Percentiles rank a stretch among this genome's conserved stretches.
These are phyloP conservation scores for Himalopsyche tibetana DNA, from an alignment of 2,888 invertebrate genomes.

Conservation along the genomic window DNA sequence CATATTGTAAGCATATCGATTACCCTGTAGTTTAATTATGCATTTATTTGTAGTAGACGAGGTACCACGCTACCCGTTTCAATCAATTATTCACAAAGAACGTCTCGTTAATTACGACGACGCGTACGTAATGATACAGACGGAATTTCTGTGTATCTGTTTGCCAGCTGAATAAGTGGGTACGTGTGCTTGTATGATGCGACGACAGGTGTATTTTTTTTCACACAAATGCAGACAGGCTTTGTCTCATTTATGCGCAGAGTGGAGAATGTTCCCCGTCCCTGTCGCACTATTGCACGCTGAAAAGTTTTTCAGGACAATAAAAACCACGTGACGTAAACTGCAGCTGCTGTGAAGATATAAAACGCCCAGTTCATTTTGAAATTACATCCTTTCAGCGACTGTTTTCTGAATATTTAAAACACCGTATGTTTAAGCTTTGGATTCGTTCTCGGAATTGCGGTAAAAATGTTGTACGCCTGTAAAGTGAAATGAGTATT, in stretches of 20 bases:
- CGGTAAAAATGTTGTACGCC: not conserved
- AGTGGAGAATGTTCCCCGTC: not conserved
- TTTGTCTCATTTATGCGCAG: slow-evolving; percentile 1
- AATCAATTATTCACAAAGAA: slow-evolving; percentile 22
- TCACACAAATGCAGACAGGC: slow-evolving; percentile 33
- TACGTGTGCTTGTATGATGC: not conserved
- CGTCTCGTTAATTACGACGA: slow-evolving; percentile 9
- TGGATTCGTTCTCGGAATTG: slow-evolving; percentile 6
- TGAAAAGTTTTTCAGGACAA: slow-evolving; percentile 40
- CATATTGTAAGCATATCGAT: too few species aligned
- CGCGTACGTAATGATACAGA: slow-evolving; percentile 18
- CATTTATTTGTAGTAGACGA: too few species aligned
- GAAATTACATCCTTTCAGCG: slow-evolving; percentile 43
- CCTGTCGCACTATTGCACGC: slow-evolving; percentile 32
- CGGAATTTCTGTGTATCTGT: not conserved
- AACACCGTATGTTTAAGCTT: slow-evolving; percentile 29
- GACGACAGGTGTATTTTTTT: slow-evolving; percentile 35
- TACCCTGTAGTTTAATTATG: too few species aligned
- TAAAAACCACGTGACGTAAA: slow-evolving; percentile 43
- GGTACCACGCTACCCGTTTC: not conserved
- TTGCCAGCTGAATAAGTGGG: not conserved
- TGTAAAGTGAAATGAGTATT: not conserved
- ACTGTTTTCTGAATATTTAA: slow-evolving; percentile 40
- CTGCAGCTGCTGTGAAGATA: slow-evolving; percentile 43
- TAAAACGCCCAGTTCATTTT: slow-evolving; percentile 43